Conservation (phyloP, 2,888 invertebrate species). For the Rhaphigaster nebulosa region DNA sequence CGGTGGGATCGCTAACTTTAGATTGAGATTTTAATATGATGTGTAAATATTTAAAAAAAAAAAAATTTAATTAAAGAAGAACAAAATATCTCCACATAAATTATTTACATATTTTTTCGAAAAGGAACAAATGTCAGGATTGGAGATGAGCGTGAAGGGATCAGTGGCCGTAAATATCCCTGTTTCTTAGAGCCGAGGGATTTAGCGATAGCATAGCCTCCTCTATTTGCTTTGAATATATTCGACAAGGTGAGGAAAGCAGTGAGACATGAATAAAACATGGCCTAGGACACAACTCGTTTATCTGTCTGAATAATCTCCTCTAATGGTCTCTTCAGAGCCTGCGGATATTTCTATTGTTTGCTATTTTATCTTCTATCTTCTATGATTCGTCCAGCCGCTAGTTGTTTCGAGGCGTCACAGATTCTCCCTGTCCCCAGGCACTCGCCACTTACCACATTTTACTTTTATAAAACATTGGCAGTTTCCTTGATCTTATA, state of each 20-base stretch:
- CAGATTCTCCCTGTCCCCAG: background rate
- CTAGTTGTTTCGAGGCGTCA: background rate
- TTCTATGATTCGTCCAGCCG: background rate
- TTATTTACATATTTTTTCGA: no score
- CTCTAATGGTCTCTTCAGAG: conserved; percentile 31
- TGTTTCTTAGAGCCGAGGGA: background rate
- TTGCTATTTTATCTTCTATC: background rate
- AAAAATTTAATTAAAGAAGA: no score
- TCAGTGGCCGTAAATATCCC: background rate
- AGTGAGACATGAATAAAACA: conserved; percentile 50
- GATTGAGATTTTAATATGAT: no score
- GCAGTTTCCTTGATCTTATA: no score
- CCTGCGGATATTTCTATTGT: background rate
- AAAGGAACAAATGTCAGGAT: background rate
- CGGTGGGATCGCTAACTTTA: no score
- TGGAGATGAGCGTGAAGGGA: background rate
- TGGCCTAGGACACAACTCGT: conserved; percentile 33
- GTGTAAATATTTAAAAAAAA: no score
- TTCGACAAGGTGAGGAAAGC: conserved; percentile 54
- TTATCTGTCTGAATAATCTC: conserved; percentile 55
- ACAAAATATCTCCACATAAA: no score
- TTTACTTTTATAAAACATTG: no score
- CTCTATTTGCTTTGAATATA: conserved; percentile 55
- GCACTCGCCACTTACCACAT: no score
- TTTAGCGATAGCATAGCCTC: background rate